Evolutionary conservation across 1,140 invertebrate genomes (phyloP), one percentile per base, ranked within the genome.

Genomic region (Ctenoplectra terminalis): DNA sequence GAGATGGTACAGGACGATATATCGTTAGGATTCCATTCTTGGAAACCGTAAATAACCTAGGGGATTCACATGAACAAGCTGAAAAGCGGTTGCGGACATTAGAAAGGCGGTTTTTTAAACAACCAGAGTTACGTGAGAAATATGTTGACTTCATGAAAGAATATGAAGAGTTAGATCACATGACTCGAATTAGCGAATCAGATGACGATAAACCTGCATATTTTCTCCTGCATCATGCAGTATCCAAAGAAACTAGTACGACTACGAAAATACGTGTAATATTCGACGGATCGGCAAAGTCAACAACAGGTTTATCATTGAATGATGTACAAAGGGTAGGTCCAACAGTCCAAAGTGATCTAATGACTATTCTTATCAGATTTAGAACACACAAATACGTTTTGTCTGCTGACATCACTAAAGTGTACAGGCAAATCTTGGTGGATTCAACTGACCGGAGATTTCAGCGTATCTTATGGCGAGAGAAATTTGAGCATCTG

Each of bases 361-460:
- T 85, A 8, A 40, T 80, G 0, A 9, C 31, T 0, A 72, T 86
- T 0, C 2, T 87, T 0, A 8, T 81, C 1, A 48, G 83, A 0
- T 75, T 87, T 8, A 9, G 85, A 5, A 31, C 23, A 13, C 23
- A 83, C 1, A 29, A 17, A 3, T 86, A 70, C 2, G 81, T 71
- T 0, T 9, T 86, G 0, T 34, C 70, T 0, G 75, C 80, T 0
- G 83, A 87, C 31, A 76, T 87, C 1, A 15, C 7, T 0, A 83
- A 83, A 2, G 79, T 79, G 70, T 83, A 79, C 37, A 4, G 71
- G 0, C 60, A 86, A n/a, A 26, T 87, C 0, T 2, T 20, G 0
- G 7, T 79, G 0, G 6, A n/a, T 0, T 4, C 64, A 34, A 0
- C 23, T 0, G 29, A 77, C 0, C 23, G 37, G 1, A 48, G 7